A percentile compares a stretch with the other conserved stretches of the same genome.
Evolutionary conservation across 2,888 invertebrate species (phyloP).

Genomic region (Alviniconcha strummeri): DNA sequence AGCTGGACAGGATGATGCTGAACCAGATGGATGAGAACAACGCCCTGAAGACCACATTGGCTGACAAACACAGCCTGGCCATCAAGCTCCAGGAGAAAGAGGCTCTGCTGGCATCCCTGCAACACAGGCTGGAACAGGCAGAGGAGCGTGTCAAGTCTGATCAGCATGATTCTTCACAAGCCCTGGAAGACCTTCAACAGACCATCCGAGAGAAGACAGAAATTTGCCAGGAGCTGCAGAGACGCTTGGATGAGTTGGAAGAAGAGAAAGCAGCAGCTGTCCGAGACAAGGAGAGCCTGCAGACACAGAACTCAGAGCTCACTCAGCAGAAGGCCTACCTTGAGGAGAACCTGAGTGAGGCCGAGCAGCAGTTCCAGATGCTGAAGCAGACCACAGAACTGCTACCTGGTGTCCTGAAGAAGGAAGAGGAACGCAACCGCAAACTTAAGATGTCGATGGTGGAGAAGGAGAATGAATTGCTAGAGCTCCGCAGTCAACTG

Average conservation of each 20-base stretch:
- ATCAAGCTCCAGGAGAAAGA: slow-evolving; percentile 40
- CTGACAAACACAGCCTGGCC: slow-evolving; percentile 39
- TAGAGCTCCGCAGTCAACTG: background rate
- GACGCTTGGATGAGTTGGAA: slow-evolving; percentile 17
- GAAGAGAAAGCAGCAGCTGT: slow-evolving; percentile 13
- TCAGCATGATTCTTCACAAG: background rate
- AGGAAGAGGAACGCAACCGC: slow-evolving; percentile 21
- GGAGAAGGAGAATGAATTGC: slow-evolving; percentile 31
- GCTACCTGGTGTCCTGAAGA: slow-evolving; percentile 4
- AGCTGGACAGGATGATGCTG: slow-evolving; percentile 29
- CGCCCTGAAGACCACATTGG: slow-evolving; percentile 14
- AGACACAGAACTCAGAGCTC: slow-evolving; percentile 25
- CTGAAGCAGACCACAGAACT: slow-evolving; percentile 22
- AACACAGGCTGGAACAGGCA: slow-evolving; percentile 40
- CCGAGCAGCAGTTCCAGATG: slow-evolving; percentile 33
- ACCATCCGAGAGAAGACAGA: slow-evolving; percentile 12
- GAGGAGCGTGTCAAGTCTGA: slow-evolving; percentile 35
- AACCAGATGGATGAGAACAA: slow-evolving; percentile 44
- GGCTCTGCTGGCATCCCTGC: slow-evolving; percentile 40
- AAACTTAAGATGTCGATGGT: slow-evolving; percentile 23
- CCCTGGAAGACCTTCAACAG: slow-evolving; percentile 30
- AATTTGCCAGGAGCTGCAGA: slow-evolving; percentile 4
- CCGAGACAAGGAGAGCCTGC: slow-evolving; percentile 19
- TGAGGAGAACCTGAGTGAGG: slow-evolving; percentile 30
- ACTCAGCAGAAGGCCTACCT: slow-evolving; percentile 23